Conservation (phyloP, 2,888 invertebrate species). For the Agapetus fuscipes region DNA sequence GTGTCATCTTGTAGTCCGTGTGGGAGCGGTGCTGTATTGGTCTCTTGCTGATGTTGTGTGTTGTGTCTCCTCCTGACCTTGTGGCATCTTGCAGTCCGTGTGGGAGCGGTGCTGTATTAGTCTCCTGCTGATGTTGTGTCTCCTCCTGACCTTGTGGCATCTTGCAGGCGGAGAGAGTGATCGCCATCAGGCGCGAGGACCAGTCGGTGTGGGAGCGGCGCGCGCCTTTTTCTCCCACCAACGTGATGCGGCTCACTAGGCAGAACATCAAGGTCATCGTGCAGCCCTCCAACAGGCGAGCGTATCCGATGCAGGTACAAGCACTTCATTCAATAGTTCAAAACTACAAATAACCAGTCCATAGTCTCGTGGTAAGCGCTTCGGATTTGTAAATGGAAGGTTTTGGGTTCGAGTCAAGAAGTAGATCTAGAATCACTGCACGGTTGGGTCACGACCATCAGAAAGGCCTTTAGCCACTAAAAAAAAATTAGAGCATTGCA, state of each 20-base stretch:
- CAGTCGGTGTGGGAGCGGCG: conserved; percentile 94
- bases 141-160: not conserved
- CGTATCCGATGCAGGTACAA: conserved; percentile 93
- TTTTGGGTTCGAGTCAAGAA: too few relatives aligned
- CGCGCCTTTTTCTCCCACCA: conserved; percentile 87
- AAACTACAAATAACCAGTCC: too few relatives aligned
- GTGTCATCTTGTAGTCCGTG: conserved; percentile 37
- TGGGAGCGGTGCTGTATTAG: too few relatives aligned
- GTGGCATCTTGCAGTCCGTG: conserved; percentile 37
- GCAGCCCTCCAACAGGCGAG: conserved; percentile 94
- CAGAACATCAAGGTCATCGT: conserved; percentile 91
- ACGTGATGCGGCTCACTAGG: conserved; percentile 80
- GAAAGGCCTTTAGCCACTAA: too few relatives aligned
- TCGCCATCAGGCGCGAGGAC: conserved; percentile 85
- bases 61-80: not conserved
- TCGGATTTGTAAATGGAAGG: too few relatives aligned
- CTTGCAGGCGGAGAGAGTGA: conserved; percentile 53
- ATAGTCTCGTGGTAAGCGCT: too few relatives aligned
- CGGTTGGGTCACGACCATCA: too few relatives aligned
- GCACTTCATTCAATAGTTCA: too few relatives aligned
- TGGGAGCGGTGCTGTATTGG: too few relatives aligned
- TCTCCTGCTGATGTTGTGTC: not conserved
- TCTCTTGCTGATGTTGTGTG: not conserved
- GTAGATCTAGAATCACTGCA: too few relatives aligned
- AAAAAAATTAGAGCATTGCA: too few relatives aligned